phyloP scores from a whole-genome alignment of 2,888 invertebrate genomes.

The Harpalus rufipes region DNA sequence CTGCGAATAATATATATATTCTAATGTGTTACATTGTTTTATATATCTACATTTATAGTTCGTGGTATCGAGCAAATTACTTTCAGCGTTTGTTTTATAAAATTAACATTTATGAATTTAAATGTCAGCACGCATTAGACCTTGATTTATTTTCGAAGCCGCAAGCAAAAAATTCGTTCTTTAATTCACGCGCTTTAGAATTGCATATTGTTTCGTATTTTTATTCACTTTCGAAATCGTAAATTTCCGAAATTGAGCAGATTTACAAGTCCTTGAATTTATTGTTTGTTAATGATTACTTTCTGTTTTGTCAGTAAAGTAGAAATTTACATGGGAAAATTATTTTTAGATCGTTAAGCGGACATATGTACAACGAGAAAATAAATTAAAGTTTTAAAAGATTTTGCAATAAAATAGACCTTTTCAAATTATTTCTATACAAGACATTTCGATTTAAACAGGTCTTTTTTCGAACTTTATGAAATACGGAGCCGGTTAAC shows the following conservation, averaged over 20 bases:
- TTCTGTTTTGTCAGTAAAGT: constrained; percentile 24
- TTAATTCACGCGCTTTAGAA: constrained; percentile 15
- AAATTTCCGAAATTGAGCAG: constrained; percentile 18
- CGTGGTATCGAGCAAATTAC: constrained; percentile 9
- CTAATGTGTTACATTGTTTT: constrained; percentile 3
- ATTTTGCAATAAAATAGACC: background rate
- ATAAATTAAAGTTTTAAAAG: background rate
- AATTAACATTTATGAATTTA: constrained; percentile 33
- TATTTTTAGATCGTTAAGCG: background rate
- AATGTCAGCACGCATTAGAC: constrained; percentile 30
- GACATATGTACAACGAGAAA: background rate
- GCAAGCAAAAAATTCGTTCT: constrained; percentile 26
- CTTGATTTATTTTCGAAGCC: constrained; percentile 21
- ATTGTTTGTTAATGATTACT: constrained; percentile 37
- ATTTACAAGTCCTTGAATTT: constrained; percentile 23
- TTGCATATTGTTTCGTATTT: constrained; percentile 12
- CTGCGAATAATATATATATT: constrained; percentile 14
- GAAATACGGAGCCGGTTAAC: no score
- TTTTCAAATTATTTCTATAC: background rate
- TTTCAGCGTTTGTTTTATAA: constrained; percentile 9
- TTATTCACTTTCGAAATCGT: constrained; percentile 23
- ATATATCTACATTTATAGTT: constrained; percentile 12
- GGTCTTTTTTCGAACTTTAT: background rate
- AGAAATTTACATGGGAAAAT: constrained; percentile 28
- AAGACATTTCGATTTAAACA: no score